These are phyloP conservation scores for Saturnia japonica DNA, from an alignment of 2,888 invertebrate species.

Conservation along the genomic window DNA sequence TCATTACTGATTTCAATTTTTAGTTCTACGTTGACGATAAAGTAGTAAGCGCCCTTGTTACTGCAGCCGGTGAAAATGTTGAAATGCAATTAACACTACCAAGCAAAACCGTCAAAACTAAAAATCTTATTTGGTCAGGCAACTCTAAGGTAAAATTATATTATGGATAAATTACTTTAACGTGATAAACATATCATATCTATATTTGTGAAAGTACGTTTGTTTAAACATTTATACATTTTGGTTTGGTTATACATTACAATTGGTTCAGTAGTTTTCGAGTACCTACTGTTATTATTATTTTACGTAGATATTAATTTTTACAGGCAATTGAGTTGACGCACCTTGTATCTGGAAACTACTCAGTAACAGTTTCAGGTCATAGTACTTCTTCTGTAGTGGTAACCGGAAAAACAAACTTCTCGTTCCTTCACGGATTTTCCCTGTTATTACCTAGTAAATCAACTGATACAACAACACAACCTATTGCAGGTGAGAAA, in stretches of 20 bases:
- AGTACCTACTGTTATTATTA: background rate
- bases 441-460: conserved; percentile 20
- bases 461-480: conserved; percentile 12
- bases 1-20: background rate
- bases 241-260: no score
- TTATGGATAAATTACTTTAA: no score
- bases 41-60: background rate
- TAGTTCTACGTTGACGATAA: conserved; percentile 11
- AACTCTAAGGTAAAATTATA: conserved; percentile 1
- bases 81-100: background rate
- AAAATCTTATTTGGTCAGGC: background rate
- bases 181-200: no score
- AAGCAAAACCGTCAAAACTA: background rate
- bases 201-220: no score
- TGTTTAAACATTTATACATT: no score
- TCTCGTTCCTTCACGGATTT: conserved; percentile 27
- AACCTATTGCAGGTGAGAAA: conserved; percentile 24
- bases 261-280: background rate
- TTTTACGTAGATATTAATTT: background rate
- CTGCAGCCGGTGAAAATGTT: background rate
- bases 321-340: conserved; percentile 26
- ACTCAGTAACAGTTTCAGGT: conserved; percentile 18
- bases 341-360: conserved; percentile 19
- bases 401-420: conserved; percentile 18
- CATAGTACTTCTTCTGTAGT: conserved; percentile 14